Base-by-base conservation (phyloP, 2,113 vertebrate species). In the Rhadina sibilatrix region DNA sequence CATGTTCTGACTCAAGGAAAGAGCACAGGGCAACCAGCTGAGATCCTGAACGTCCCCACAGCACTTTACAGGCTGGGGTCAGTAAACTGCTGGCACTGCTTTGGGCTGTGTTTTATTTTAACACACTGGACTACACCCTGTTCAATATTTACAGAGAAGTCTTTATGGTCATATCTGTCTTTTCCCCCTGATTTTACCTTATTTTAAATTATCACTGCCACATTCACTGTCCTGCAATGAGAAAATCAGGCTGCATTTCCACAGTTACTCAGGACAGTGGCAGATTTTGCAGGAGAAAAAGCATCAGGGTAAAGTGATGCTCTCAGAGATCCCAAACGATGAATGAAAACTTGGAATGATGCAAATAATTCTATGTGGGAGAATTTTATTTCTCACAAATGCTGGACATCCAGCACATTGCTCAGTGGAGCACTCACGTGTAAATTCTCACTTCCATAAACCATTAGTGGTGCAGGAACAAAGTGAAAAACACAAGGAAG, bases 381-480 rank as follows among this genome's bases (percentile, higher is more conserved):
- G 21, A 31, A 75, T n/a, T 49, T 15, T 44, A 8, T 24, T 46
- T 46, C 15, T 54, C 28, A 63, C 40, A 53, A 68, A 37, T 6
- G 4, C 28, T 44, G 38, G 11, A 24, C 15, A 42, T 47, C 7
- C 24, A 80, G 20, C 0, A 0, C 27, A 2, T 16, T 47, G 22
- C 22, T 33, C 50, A 44, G 2, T 11, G 31, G n/a, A n/a, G 3
- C 8, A 11, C 15, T n/a, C 8, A 11, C 18, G 10, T 30, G 24
- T 16, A 7, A 75, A 57, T 57, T 42, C 60, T 31, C 60, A 13
- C 30, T 66, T 42, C 42, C 60, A 35, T 2, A 35, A 57, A 49
- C 24, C 35, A 30, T n/a, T 2, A 24, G 20, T 49, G 50, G 30
- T 24, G 30, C 50, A 57, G 31, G 35, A 42, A 9, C 30, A 17